Evolutionary conservation across 1,140 invertebrate species (phyloP), one percentile per base, ranked within the genome.

Genomic region (Steinernema feltiae): DNA sequence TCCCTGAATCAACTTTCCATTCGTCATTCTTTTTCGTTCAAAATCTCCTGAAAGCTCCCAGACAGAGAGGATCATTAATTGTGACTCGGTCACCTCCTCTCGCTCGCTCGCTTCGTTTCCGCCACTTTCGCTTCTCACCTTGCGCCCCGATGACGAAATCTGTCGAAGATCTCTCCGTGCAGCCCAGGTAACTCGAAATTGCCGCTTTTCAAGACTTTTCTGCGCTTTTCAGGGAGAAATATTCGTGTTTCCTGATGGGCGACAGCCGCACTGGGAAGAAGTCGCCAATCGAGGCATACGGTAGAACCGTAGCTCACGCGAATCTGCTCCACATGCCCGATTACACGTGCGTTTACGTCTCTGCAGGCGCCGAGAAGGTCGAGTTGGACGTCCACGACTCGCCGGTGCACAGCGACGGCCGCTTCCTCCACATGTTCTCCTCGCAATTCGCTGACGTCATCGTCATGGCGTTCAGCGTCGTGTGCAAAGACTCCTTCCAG

Each of bases 381-480:
- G 53, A 63, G 53, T 21, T 63, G 53, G 53, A 63, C 53, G 53
- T 63, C 15, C 53, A 63, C 24, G 53, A 63, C 53, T 15, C 53
- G 2, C 53, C 53, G 53, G 53, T 3, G 3, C 53, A 63, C 7
- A 12, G 24, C 12, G 53, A 63, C 12, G 53, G 53, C 3, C 53
- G 53, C 12, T 3, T 63, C 7, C 24, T 63, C n/a, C 41, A 63
- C 53, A 63, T 27, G 12, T 63, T 17, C 53, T 12, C 53, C 12
- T 63, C 53, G 12, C 53, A 63, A 27, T 63, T 63, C 53, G 53
- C 53, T 27, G 53, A 63, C 53, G 53, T 63, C 53, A 63, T 63
- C 12, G 7, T 63, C 12, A 63, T 63, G 53, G 53, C 24, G 15
- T 63, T 63, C 53, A 63, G 24, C 53, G 53, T 63, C 53, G 24